These are phyloP conservation scores for Myotis davidii DNA, from an alignment of 2,113 vertebrate genomes.

Conservation along the genomic window DNA sequence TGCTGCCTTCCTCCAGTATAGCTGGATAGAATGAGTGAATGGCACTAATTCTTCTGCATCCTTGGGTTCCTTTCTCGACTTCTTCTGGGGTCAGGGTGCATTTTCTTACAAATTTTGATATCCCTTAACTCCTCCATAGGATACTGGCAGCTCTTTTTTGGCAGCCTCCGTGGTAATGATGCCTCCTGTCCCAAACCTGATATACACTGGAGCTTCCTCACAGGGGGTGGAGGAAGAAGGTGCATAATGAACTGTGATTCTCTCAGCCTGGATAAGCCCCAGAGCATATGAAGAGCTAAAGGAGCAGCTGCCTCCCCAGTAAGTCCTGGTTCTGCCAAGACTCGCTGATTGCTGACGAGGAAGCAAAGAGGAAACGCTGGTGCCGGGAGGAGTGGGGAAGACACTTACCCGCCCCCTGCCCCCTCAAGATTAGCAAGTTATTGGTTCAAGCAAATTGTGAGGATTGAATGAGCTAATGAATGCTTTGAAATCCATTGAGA, in stretches of 20 bases:
- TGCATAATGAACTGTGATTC: conserved; percentile 77
- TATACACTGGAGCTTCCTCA: conserved; percentile 51
- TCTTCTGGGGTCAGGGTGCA: conserved; percentile 17
- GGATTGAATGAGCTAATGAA: conserved; percentile 30
- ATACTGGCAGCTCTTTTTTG: conserved; percentile 53
- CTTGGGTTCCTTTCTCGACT: background rate
- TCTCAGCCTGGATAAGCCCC: conserved; percentile 73
- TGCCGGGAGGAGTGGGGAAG: conserved; percentile 28
- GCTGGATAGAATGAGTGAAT: background rate
- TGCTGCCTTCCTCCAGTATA: background rate
- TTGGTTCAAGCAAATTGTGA: conserved; percentile 37
- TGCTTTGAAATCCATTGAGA: conserved; percentile 40
- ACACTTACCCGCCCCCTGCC: background rate
- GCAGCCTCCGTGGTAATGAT: conserved; percentile 9
- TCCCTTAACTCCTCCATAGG: conserved; percentile 15
- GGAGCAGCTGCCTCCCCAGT: conserved; percentile 77
- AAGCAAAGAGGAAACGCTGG: conserved; percentile 61
- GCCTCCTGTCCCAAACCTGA: conserved; percentile 66
- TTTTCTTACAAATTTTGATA: conserved; percentile 40
- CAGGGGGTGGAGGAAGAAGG: conserved; percentile 64
- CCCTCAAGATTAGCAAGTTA: conserved; percentile 48
- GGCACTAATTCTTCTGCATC: background rate
- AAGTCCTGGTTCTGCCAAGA: conserved; percentile 75
- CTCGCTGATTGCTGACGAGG: conserved; percentile 71
- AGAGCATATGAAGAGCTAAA: conserved; percentile 69